Conservation (phyloP, 1,140 invertebrate genomes). For the Chelonus insularis region DNA sequence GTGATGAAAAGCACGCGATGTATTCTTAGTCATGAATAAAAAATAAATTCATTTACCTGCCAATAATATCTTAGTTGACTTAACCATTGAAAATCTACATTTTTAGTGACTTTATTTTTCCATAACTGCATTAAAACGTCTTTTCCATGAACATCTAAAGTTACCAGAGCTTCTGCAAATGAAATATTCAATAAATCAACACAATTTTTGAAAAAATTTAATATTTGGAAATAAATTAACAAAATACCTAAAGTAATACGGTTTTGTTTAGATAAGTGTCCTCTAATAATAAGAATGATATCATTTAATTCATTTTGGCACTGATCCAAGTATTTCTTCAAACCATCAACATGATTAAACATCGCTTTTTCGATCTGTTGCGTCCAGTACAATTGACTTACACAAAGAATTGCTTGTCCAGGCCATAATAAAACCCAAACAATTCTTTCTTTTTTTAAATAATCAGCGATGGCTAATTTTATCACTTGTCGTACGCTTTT, state of each 20-base stretch:
- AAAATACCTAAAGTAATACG: constrained; percentile 82
- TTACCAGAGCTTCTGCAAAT: constrained; percentile 77
- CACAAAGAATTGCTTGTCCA: constrained; percentile 85
- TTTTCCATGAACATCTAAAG: constrained; percentile 89
- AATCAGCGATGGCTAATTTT: constrained; percentile 72
- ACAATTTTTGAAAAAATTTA: no score
- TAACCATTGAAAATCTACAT: constrained; percentile 90
- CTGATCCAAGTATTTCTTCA: constrained; percentile 62
- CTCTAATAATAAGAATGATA: constrained; percentile 85
- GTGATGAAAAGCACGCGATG: neutral
- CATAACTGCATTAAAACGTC: constrained; percentile 80
- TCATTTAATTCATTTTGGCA: constrained; percentile 77
- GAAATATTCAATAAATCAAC: neutral
- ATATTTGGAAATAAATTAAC: no score
- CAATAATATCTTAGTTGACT: constrained; percentile 93
- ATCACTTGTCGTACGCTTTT: constrained; percentile 67
- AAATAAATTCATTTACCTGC: constrained; percentile 69
- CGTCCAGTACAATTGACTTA: constrained; percentile 89
- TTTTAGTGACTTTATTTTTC: constrained; percentile 66
- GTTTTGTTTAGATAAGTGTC: constrained; percentile 84
- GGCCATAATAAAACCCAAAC: constrained; percentile 87
- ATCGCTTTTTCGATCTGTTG: constrained; percentile 78
- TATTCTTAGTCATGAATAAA: constrained; percentile 64
- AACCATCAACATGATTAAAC: constrained; percentile 58
- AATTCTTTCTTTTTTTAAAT: constrained; percentile 66